Evolutionary conservation across 2,888 invertebrate species (phyloP), one percentile per base, ranked within the genome.

Genomic region (Trichopria drosophilae): DNA sequence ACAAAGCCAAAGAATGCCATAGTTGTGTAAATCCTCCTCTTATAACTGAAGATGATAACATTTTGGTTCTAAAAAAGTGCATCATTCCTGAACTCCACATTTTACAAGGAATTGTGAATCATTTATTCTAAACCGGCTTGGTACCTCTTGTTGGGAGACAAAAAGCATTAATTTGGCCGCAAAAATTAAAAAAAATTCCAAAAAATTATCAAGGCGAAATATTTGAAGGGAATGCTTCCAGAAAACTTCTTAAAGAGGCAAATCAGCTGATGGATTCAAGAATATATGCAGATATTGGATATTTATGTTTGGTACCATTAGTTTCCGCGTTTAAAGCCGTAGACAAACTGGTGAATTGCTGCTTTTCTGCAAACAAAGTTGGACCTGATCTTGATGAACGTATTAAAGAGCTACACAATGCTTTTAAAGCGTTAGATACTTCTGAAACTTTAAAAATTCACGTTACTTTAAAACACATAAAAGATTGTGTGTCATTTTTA

Each of bases 361-460:
- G 15, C 13, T 39, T 26, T 12, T 39, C 39, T 7, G 10, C 13
- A 15, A 39, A 9, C 6, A 18, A 39, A 22, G 5, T 24, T 39
- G 15, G 24, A 18, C n/a, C 16, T 16, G 26, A 39, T 7, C 18
- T 39, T 16, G 6, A 26, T 4, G 28, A 10, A 39, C 26, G 16
- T 39, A 15, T 26, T 16, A 4, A 26, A 16, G 26, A 39, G 13
- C 13, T 39, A 5, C 20, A n/a, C 10, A 16, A 16, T n/a, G 9
- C 16, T 26, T 39, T 26, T 15, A 16, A 9, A 24, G 16, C 6
- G 24, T 19, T 19, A 2, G 34, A 10, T 4, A 10, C 19, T 34
- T 34, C 34, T 10, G 16, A 34, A 34, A 34, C 34, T n/a, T 34
- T 34, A 34, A 34, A 34, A 34, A 36, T 36, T 10, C 22, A 12